Conservation (phyloP, 2,888 invertebrate genomes). For the Ormyrus labotus region DNA sequence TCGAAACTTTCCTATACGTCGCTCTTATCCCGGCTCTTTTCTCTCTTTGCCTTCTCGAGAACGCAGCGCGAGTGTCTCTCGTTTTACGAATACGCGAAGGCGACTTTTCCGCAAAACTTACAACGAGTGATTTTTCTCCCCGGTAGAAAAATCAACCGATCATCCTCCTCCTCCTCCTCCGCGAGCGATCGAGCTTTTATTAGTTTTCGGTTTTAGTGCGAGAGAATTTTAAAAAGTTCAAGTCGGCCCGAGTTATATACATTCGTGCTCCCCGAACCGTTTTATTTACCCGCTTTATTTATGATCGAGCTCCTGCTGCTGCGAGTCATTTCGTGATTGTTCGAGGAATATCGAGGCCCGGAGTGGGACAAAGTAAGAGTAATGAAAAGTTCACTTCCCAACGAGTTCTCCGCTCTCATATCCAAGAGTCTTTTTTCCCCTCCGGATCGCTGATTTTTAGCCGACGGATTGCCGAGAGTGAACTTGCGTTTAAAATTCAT, state of each 20-base stretch:
- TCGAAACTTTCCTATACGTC: constrained; percentile 1
- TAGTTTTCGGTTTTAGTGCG: constrained; percentile 37
- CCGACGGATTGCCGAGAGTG: no score
- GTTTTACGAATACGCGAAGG: constrained; percentile 13
- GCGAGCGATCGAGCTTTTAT: constrained; percentile 40
- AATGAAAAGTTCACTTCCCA: no score
- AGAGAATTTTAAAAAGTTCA: constrained; percentile 35
- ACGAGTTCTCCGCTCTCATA: no score
- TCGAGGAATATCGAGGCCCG: constrained; percentile 10
- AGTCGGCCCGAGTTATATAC: background rate
- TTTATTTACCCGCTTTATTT: constrained; percentile 40
- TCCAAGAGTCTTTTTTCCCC: no score
- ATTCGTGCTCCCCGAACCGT: constrained; percentile 5
- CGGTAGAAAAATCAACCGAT: constrained; percentile 3
- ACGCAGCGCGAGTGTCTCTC: constrained; percentile 7
- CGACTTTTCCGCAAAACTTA: constrained; percentile 20
- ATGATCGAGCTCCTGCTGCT: background rate
- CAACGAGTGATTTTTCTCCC: constrained; percentile 16
- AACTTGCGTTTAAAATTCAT: no score
- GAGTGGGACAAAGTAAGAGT: background rate
- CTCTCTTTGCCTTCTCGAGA: background rate
- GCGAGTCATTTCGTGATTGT: constrained; percentile 11
- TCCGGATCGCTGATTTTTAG: no score
- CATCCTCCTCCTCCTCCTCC: background rate
- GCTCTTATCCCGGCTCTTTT: background rate